phyloP scores from a whole-genome alignment of 2,888 invertebrate species.

The Cyclophora punctaria region DNA sequence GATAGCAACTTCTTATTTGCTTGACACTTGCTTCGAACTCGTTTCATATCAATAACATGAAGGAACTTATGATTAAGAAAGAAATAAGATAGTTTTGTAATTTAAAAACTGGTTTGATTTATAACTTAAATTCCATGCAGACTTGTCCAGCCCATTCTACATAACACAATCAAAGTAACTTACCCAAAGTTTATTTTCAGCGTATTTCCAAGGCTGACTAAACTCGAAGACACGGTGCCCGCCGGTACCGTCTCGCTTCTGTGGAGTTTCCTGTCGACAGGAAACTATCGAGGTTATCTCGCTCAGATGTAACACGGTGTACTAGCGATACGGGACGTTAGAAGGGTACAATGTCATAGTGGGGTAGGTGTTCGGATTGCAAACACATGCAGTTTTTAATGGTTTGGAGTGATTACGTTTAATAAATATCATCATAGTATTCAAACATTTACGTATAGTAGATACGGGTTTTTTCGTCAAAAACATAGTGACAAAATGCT shows the following conservation, averaged over 20 bases:
- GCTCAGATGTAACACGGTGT: constrained; percentile 29
- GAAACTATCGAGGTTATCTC: constrained; percentile 72
- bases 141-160: neutral
- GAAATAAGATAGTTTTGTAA: too few relatives aligned
- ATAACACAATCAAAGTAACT: constrained; percentile 21
- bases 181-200: constrained; percentile 91
- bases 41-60: neutral
- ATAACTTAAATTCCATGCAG: too few relatives aligned
- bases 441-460: too few relatives aligned
- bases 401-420: too few relatives aligned
- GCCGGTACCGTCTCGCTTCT: constrained; percentile 85
- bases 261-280: constrained; percentile 75
- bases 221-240: constrained; percentile 82
- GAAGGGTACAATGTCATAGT: constrained; percentile 31
- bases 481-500: too few relatives aligned
- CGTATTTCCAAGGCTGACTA: constrained; percentile 87
- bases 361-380: constrained; percentile 4
- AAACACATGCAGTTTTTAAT: neutral
- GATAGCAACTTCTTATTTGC: too few relatives aligned
- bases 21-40: too few relatives aligned
- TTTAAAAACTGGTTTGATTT: too few relatives aligned
- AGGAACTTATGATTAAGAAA: neutral
- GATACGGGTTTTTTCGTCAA: too few relatives aligned
- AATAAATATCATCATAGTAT: too few relatives aligned
- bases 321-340: constrained; percentile 47